phyloP scores from a whole-genome alignment of 1,140 invertebrate species.

The Papilio dardanus region DNA sequence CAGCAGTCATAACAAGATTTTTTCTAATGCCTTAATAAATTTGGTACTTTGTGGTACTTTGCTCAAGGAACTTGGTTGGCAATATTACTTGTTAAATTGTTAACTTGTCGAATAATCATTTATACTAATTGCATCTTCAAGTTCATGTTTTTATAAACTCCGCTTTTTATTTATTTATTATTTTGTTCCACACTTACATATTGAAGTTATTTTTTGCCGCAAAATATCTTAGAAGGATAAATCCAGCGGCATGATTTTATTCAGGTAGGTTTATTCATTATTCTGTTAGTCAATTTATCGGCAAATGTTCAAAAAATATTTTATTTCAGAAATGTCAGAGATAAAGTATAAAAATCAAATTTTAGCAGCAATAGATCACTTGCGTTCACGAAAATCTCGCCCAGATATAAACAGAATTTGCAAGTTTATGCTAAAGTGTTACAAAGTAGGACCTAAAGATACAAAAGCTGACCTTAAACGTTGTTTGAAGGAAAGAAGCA shows the following conservation, averaged over 20 bases:
- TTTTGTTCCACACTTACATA: background rate
- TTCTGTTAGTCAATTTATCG: background rate
- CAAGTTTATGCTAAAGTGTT: constrained; percentile 89
- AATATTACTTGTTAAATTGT: background rate
- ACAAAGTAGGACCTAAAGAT: constrained; percentile 87
- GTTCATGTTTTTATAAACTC: background rate
- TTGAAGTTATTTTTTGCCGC: constrained; percentile 30
- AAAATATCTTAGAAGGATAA: constrained; percentile 45
- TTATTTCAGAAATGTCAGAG: constrained; percentile 78
- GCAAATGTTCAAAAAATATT: constrained; percentile 27
- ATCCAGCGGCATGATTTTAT: constrained; percentile 73
- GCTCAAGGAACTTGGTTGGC: background rate
- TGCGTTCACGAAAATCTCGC: constrained; percentile 90
- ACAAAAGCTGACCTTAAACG: constrained; percentile 89
- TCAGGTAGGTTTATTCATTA: constrained; percentile 55
- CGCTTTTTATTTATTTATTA: background rate
- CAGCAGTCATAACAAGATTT: background rate
- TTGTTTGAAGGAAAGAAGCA: constrained; percentile 89
- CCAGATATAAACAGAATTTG: constrained; percentile 92
- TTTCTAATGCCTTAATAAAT: no score
- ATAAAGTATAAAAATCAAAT: constrained; percentile 88
- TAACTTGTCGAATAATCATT: background rate
- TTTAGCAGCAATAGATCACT: constrained; percentile 92
- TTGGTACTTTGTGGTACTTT: background rate
- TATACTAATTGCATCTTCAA: background rate